These are phyloP conservation scores for Drosophila greeni DNA, from an alignment of 2,888 invertebrate species.

Conservation along the genomic window DNA sequence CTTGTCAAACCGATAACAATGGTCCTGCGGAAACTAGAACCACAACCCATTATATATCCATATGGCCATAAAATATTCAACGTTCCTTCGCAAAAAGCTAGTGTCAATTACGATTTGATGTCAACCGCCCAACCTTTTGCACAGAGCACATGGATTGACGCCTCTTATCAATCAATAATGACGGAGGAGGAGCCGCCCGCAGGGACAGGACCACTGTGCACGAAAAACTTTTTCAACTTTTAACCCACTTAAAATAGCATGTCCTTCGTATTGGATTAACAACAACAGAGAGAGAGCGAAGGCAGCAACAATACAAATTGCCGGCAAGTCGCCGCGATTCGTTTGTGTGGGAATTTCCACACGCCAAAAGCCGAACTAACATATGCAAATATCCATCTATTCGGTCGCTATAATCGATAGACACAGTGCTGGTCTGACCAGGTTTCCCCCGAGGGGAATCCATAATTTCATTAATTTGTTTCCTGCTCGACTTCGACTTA, in stretches of 20 bases:
- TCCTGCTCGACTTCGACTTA: constrained; percentile 75
- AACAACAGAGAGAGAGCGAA: too few relatives aligned
- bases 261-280: constrained; percentile 67
- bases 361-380: constrained; percentile 38
- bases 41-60: constrained; percentile 20
- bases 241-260: constrained; percentile 74
- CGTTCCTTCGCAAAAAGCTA: background rate
- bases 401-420: constrained; percentile 56
- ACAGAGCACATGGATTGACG: constrained; percentile 35
- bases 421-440: too few relatives aligned
- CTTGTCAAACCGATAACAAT: too few relatives aligned
- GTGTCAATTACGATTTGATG: constrained; percentile 34
- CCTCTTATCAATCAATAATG: constrained; percentile 58
- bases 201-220: constrained; percentile 22
- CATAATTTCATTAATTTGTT: constrained; percentile 23
- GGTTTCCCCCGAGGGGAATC: too few relatives aligned
- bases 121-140: constrained; percentile 3
- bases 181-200: background rate
- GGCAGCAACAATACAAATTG: constrained; percentile 23
- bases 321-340: constrained; percentile 17
- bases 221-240: constrained; percentile 66
- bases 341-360: constrained; percentile 63
- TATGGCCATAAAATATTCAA: constrained; percentile 18
- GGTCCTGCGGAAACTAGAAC: background rate
- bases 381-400: constrained; percentile 39